These are phyloP conservation scores for Stichopus chloronotus DNA, from an alignment of 35 echinoderm and acorn worm species.

Conservation along the genomic window DNA sequence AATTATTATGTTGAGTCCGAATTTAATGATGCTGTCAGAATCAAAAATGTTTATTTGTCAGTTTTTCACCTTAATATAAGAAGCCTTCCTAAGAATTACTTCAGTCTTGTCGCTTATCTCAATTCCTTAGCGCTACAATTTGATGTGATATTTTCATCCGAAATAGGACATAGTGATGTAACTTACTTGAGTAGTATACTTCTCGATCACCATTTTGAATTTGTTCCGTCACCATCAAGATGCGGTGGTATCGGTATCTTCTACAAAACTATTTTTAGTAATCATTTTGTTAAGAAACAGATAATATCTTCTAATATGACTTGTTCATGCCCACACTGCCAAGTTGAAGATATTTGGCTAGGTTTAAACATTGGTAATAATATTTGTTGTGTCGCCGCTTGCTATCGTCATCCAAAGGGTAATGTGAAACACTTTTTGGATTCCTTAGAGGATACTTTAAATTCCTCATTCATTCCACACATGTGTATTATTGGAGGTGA, in stretches of 20 bases:
- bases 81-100: conserved; percentile 23
- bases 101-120: conserved; percentile 7
- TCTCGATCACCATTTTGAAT: not conserved
- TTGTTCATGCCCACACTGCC: conserved; percentile 2
- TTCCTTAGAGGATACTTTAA: too few relatives aligned
- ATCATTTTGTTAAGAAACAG: conserved; percentile 24
- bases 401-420: conserved; percentile 9
- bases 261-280: conserved; percentile 19
- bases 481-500: too few relatives aligned
- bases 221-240: not conserved
- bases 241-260: not conserved
- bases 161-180: conserved; percentile 17
- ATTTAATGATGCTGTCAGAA: not conserved
- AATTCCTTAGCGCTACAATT: not conserved
- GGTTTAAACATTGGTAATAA: not conserved
- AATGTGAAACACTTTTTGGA: too few relatives aligned
- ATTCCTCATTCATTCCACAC: too few relatives aligned
- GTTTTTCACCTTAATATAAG: conserved; percentile 42
- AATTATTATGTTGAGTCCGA: not conserved
- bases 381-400: conserved; percentile 8
- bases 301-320: not conserved
- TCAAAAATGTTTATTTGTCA: conserved; percentile 2
- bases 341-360: not conserved
- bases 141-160: conserved; percentile 34
- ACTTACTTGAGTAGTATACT: conserved; percentile 13